phyloP scores from a whole-genome alignment of 1,140 invertebrate genomes.

The Trissolcus basalis region DNA sequence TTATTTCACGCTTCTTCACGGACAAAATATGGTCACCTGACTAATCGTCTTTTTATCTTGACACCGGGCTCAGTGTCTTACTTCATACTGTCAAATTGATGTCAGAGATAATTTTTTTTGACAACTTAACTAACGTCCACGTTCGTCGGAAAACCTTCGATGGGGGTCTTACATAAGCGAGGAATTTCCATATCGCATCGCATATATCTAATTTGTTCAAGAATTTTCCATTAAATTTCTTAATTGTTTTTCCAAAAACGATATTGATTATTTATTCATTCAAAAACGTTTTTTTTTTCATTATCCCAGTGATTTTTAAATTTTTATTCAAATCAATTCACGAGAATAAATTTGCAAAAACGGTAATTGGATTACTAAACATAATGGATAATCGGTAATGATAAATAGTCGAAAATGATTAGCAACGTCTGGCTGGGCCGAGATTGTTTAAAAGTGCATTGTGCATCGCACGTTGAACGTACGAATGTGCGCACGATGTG shows the following conservation, averaged over 20 bases:
- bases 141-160: conserved; percentile 20
- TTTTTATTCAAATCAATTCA: too few relatives aligned
- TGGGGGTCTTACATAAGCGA: conserved; percentile 22
- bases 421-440: conserved; percentile 20
- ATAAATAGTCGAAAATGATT: conserved; percentile 44
- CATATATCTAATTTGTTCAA: too few relatives aligned
- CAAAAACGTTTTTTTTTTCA: too few relatives aligned
- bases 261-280: too few relatives aligned
- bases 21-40: conserved; percentile 10
- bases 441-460: conserved; percentile 40
- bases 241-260: too few relatives aligned
- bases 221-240: too few relatives aligned
- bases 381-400: conserved; percentile 5
- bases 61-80: not conserved
- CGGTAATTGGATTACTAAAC: too few relatives aligned
- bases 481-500: conserved; percentile 41
- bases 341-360: too few relatives aligned
- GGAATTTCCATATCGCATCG: too few relatives aligned
- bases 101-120: conserved; percentile 17
- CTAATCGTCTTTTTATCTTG: conserved; percentile 8
- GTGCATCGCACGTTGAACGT: too few relatives aligned
- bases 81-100: conserved; percentile 13
- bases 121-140: not conserved
- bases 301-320: too few relatives aligned
- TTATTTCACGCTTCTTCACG: conserved; percentile 9